A percentile compares a stretch with the other conserved stretches of the same genome.
phyloP scores from a whole-genome alignment of 2,113 vertebrate genomes.

The Notothenia coriiceps region DNA sequence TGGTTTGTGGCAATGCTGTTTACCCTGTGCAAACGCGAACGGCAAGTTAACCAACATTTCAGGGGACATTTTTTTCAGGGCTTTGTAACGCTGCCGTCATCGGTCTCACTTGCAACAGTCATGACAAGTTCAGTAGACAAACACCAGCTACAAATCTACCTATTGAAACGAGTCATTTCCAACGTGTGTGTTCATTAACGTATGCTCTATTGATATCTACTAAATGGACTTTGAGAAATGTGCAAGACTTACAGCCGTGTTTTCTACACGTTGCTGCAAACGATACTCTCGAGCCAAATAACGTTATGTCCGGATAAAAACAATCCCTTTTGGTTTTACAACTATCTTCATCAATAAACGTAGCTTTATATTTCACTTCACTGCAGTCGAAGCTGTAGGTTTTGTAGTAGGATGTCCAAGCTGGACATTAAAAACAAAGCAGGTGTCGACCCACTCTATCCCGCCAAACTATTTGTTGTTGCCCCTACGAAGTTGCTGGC shows the following conservation, averaged over 20 bases:
- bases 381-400: neutral
- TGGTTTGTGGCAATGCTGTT: conserved; percentile 23
- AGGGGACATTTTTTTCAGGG: conserved; percentile 59
- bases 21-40: conserved; percentile 5
- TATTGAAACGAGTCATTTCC: neutral
- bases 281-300: conserved; percentile 26
- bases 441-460: conserved; percentile 36
- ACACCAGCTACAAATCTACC: conserved; percentile 42
- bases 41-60: conserved; percentile 30
- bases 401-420: neutral
- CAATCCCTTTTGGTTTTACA: conserved; percentile 2
- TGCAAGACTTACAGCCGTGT: conserved; percentile 14
- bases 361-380: neutral
- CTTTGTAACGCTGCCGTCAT: conserved; percentile 71
- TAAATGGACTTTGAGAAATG: neutral
- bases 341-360: neutral
- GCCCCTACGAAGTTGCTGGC: conserved; percentile 48
- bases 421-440: conserved; percentile 34
- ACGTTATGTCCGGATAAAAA: conserved; percentile 30
- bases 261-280: conserved; percentile 27
- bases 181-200: neutral
- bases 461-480: conserved; percentile 72
- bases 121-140: conserved; percentile 69
- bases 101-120: conserved; percentile 67
- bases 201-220: neutral